Base-by-base conservation (phyloP, 2,113 vertebrate genomes). In the Sebastes schlegelii region DNA sequence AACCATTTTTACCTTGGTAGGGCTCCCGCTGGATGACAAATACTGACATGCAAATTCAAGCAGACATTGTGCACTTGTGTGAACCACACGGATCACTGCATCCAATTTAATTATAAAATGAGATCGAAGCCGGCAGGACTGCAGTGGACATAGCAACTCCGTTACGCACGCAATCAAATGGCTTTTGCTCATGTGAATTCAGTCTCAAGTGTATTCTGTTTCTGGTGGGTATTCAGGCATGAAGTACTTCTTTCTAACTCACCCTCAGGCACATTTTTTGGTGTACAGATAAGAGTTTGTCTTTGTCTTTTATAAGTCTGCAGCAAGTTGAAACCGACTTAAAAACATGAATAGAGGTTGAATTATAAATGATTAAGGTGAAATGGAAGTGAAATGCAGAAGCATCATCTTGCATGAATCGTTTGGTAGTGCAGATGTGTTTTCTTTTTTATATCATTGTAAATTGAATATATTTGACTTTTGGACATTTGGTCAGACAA, bases 101-200 rank as follows among this genome's bases (percentile, higher is more conserved):
- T 79, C 80, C 75, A 84, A 76, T 83, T 76, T 58, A 74, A 80
- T 76, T 65, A 64, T 52, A 69, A 69, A 54, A 54, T 52, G 21
- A 74, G 40, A 66, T 21, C 5, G 17, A 69, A 75, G 64, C 23
- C 55, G 19, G 63, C 74, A 63, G 51, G 58, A 49, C 57, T 66
- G 46, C 16, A 74, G 63, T 55, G 46, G 40, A 75, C 66, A n/a
- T 68, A 57, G 72, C 64, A 52, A 16, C 67, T 71, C 87, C 79
- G 69, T 66, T 87, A 72, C 72, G 62, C 79, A 74, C 64, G 69
- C 34, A 77, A 51, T 83, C 13, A 65, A 73, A 43, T 21, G 43
- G 48, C 26, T 34, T 34, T 34, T 10, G 4, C 74, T 77, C 58
- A 46, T 40, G 21, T 16, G 74, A 75, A 78, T 77, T 60, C 4